These are phyloP conservation scores for Ichneumoninae sp. DNA, from an alignment of 2,888 invertebrate genomes.

Conservation along the genomic window DNA sequence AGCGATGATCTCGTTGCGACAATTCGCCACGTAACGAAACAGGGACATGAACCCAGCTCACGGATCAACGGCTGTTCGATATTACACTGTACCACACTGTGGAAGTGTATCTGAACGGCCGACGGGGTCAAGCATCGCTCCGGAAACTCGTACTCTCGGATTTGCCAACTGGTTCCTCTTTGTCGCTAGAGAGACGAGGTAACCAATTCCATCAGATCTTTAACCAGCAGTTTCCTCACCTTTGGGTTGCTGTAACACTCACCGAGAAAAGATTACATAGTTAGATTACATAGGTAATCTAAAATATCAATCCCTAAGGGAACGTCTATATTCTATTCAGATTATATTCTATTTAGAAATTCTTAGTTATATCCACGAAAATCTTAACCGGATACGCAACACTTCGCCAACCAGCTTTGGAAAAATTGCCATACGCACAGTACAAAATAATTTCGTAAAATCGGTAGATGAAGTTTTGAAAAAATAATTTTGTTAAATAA, in stretches of 20 bases:
- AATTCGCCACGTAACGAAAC: constrained; percentile 71
- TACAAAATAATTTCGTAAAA: no score
- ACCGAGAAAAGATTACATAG: no score
- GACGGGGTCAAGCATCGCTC: constrained; percentile 50
- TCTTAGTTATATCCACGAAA: no score
- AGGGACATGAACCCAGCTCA: not conserved
- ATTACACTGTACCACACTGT: not conserved
- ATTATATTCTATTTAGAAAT: no score
- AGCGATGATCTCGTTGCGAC: constrained; percentile 60
- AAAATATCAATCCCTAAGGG: no score
- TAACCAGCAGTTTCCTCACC: constrained; percentile 32
- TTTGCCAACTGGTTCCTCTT: not conserved
- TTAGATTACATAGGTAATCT: no score
- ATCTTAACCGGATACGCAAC: no score
- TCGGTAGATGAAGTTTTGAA: no score
- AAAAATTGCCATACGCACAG: no score
- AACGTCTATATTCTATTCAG: no score
- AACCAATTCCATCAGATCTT: constrained; percentile 46
- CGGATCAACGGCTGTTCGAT: not conserved
- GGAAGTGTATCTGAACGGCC: constrained; percentile 27
- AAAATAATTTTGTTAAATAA: no score
- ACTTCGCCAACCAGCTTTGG: no score
- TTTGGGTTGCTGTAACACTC: not conserved
- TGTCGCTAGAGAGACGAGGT: constrained; percentile 33
- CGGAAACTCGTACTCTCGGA: constrained; percentile 32